These are phyloP conservation scores for Diarsia brunnea DNA, from an alignment of 2,888 invertebrate genomes.

Conservation along the genomic window DNA sequence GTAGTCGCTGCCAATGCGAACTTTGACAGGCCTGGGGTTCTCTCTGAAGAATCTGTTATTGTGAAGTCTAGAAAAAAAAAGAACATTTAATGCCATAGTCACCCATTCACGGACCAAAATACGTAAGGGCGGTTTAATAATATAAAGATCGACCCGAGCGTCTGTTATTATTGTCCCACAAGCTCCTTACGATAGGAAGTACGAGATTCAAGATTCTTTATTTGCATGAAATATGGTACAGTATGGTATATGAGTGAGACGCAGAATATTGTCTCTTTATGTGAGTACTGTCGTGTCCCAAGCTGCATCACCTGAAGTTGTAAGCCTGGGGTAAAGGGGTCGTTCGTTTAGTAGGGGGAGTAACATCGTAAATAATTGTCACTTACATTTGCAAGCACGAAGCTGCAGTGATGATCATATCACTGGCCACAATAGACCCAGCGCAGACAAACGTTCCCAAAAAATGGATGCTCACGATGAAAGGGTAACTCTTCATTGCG, in stretches of 20 bases:
- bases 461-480: slow-evolving; percentile 72
- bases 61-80: slow-evolving; percentile 61
- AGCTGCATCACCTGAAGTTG: neutral
- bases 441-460: slow-evolving; percentile 68
- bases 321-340: neutral
- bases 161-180: neutral
- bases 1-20: slow-evolving; percentile 74
- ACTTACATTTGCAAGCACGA: slow-evolving; percentile 76
- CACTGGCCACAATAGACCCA: slow-evolving; percentile 72
- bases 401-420: slow-evolving; percentile 75
- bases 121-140: no score
- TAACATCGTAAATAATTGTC: neutral
- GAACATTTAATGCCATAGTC: neutral
- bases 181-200: neutral
- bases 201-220: no score
- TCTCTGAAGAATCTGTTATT: slow-evolving; percentile 62
- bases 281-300: neutral
- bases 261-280: no score
- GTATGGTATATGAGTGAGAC: no score
- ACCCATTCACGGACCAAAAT: no score
- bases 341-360: no score
- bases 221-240: no score
- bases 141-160: neutral
- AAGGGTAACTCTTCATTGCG: slow-evolving; percentile 67
- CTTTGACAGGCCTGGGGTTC: slow-evolving; percentile 51